Conservation (phyloP, 2,113 vertebrate genomes). For the Neodontobutis hainanensis region DNA sequence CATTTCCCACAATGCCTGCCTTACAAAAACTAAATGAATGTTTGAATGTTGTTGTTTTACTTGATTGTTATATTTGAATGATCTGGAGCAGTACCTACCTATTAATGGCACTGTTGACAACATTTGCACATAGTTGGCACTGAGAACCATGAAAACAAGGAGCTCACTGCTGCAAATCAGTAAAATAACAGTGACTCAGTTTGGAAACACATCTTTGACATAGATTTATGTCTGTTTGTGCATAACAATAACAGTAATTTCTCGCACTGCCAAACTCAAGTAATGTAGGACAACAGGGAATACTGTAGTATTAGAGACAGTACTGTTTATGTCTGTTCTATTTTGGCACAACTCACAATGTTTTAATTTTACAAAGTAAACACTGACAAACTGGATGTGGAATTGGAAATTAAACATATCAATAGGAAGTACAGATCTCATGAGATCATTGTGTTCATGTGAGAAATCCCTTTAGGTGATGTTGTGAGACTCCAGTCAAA, state of each 20-base stretch:
- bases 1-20: conserved; percentile 26
- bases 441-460: background rate
- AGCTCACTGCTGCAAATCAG: conserved; percentile 23
- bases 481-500: conserved; percentile 9
- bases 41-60: background rate
- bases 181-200: conserved; percentile 2
- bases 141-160: conserved; percentile 6
- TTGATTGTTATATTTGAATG: conserved; percentile 15
- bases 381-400: conserved; percentile 8
- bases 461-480: background rate
- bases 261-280: background rate
- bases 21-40: conserved; percentile 10
- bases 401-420: conserved; percentile 19
- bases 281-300: background rate
- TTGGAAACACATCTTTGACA: conserved; percentile 4
- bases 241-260: conserved; percentile 10
- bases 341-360: background rate
- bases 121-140: background rate
- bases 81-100: background rate
- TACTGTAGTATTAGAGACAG: background rate
- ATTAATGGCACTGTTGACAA: too few species aligned
- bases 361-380: conserved; percentile 27
- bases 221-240: background rate
- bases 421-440: conserved; percentile 31
- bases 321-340: conserved; percentile 2